These are phyloP conservation scores for Mactra quadrangularis DNA, from an alignment of 1,140 invertebrate species.

Conservation along the genomic window DNA sequence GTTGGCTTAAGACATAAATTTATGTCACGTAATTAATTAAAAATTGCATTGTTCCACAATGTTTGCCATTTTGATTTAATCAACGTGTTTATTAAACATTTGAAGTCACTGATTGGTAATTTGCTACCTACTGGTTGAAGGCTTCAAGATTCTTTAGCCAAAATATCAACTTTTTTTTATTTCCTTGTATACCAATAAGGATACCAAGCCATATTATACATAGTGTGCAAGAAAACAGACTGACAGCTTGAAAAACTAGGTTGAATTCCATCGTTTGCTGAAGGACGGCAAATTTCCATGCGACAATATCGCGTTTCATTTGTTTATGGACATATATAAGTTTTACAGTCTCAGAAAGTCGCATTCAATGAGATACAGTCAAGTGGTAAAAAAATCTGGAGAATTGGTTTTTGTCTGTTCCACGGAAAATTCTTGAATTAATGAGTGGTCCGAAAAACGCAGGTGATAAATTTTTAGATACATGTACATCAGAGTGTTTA, in stretches of 20 bases:
- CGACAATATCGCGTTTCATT: conserved; percentile 1
- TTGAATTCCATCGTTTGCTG: not conserved
- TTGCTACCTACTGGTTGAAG: no score
- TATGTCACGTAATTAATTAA: no score
- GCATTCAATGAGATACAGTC: not conserved
- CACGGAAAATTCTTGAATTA: not conserved
- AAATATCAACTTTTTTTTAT: no score
- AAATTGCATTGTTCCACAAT: no score
- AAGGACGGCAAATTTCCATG: not conserved
- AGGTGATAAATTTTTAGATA: not conserved
- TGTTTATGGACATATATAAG: conserved; percentile 5
- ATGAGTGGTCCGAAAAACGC: not conserved
- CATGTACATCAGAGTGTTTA: not conserved
- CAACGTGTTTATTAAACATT: no score
- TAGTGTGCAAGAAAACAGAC: no score
- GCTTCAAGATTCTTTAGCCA: no score
- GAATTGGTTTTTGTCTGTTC: not conserved
- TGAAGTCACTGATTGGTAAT: no score
- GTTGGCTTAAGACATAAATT: no score
- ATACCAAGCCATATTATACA: no score
- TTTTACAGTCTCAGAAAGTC: not conserved
- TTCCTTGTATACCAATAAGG: no score
- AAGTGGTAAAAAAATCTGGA: not conserved
- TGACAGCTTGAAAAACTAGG: not conserved
- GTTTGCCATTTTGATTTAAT: no score